Percentiles rank a stretch among this genome's conserved stretches.
These are phyloP conservation scores for Aldabrachelys gigantea DNA, from an alignment of 2,113 vertebrate genomes.

Conservation along the genomic window DNA sequence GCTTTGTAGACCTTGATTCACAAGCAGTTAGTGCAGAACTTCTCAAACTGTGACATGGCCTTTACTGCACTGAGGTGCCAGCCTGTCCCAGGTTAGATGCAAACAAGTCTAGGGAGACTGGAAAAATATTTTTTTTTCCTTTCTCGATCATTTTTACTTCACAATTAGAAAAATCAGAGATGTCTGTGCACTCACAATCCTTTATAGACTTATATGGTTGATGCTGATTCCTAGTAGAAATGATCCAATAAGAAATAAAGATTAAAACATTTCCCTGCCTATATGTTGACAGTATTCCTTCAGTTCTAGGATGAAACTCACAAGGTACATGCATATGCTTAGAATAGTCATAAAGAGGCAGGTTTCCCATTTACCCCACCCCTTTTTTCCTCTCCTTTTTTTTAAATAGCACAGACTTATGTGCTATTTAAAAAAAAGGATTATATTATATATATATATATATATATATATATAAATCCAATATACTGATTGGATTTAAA, in stretches of 20 bases:
- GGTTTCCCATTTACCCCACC: no score
- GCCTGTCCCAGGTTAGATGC: not conserved
- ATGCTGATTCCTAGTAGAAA: not conserved
- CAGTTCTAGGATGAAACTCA: not conserved
- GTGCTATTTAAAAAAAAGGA: no score
- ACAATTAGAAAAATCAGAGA: not conserved
- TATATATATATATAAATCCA: no score
- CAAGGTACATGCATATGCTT: not conserved
- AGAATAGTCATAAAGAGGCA: not conserved
- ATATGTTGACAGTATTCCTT: not conserved
- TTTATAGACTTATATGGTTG: not conserved
- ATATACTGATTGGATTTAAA: conserved; percentile 42
- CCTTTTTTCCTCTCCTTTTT: not conserved
- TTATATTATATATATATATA: no score
- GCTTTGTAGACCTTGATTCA: not conserved
- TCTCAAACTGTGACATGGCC: not conserved
- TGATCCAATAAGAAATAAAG: not conserved
- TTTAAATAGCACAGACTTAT: not conserved
- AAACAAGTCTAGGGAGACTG: not conserved
- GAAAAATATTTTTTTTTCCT: not conserved
- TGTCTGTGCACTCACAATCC: not conserved
- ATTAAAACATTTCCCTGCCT: not conserved
- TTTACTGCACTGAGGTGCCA: not conserved
- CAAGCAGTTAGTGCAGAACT: not conserved
- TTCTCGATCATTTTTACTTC: not conserved